These are phyloP conservation scores for Myripristis murdjan DNA, from an alignment of 2,797 vertebrate genomes.

Conservation along the genomic window DNA sequence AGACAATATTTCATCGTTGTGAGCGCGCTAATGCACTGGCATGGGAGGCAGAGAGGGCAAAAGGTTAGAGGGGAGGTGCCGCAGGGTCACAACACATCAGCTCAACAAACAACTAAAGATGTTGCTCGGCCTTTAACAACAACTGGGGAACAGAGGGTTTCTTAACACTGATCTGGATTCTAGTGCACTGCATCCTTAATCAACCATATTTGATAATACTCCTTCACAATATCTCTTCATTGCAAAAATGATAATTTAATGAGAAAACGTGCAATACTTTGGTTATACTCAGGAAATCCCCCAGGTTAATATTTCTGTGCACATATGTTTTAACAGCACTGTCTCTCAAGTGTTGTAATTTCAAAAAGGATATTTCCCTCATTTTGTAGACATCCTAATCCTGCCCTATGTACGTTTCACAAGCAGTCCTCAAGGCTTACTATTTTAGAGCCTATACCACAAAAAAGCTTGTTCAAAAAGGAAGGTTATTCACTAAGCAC, in stretches of 20 bases:
- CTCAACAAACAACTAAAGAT: background rate
- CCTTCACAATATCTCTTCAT: background rate
- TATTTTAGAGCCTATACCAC: background rate
- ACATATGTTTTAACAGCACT: background rate
- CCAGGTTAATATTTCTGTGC: too few species aligned
- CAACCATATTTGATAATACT: background rate
- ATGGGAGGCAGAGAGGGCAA: conserved; percentile 35
- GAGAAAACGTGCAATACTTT: background rate
- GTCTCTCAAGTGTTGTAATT: background rate
- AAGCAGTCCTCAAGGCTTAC: background rate
- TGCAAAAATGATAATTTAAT: background rate
- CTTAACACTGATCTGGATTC: background rate
- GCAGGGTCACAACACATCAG: conserved; percentile 11
- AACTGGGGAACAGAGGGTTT: background rate
- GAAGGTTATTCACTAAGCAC: background rate
- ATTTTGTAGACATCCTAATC: background rate
- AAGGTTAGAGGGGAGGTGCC: conserved; percentile 31
- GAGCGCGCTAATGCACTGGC: conserved; percentile 21
- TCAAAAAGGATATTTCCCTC: background rate
- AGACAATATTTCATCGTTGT: conserved; percentile 24
- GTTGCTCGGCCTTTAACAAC: background rate
- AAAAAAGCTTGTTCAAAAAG: conserved; percentile 7
- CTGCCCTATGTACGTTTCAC: background rate
- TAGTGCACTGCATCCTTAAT: background rate
- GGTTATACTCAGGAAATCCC: background rate